A percentile compares a stretch with the other conserved stretches of the same genome.
These are phyloP conservation scores for Collichthys lucidus DNA, from an alignment of 2,113 vertebrate genomes.

Conservation along the genomic window DNA sequence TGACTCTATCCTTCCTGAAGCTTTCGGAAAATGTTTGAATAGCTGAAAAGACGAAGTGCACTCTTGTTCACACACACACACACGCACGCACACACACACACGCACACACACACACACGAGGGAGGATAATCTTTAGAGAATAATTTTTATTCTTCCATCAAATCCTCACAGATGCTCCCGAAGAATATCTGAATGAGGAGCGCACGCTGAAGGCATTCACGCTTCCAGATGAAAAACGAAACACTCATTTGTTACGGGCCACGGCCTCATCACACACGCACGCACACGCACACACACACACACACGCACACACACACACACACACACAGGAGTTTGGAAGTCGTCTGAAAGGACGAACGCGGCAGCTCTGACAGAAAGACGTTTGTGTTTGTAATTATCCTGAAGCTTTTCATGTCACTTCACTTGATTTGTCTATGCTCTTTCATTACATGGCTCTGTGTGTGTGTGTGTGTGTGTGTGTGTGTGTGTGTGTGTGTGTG, in stretches of 20 bases:
- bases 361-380: constrained; percentile 10
- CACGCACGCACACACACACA: constrained; percentile 25
- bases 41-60: constrained; percentile 49
- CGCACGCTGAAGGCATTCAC: constrained; percentile 31
- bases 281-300: background rate
- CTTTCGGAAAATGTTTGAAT: constrained; percentile 59
- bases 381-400: constrained; percentile 53
- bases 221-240: constrained; percentile 39
- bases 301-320: constrained; percentile 19
- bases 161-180: constrained; percentile 65
- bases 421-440: constrained; percentile 47
- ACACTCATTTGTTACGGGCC: constrained; percentile 47
- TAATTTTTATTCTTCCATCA: constrained; percentile 66
- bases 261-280: background rate
- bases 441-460: constrained; percentile 21
- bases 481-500: constrained; percentile 19
- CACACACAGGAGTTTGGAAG: constrained; percentile 22
- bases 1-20: constrained; percentile 56
- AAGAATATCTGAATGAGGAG: constrained; percentile 51
- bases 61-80: constrained; percentile 5
- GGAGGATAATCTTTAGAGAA: constrained; percentile 68
- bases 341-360: constrained; percentile 7
- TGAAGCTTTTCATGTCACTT: constrained; percentile 47
- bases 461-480: constrained; percentile 26
- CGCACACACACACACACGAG: constrained; percentile 9